A percentile compares a stretch with the other conserved stretches of the same genome.
Conservation (phyloP, 2,888 invertebrate genomes). For the Apocheima hispidaria region DNA sequence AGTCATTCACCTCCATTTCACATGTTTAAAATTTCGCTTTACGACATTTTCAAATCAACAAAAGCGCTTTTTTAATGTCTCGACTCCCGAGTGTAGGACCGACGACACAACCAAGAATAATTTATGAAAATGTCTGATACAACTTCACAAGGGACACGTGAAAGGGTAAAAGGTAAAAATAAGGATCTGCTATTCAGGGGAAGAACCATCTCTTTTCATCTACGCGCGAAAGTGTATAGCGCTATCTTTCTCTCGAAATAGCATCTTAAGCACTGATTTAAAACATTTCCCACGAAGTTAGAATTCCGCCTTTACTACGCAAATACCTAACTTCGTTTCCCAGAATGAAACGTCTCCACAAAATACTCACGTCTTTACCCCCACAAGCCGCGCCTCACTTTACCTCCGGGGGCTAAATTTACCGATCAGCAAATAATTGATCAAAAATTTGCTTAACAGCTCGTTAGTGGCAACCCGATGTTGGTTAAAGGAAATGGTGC, state of each 20-base stretch:
- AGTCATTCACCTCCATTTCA: conserved; percentile 9
- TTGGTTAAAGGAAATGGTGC: conserved; percentile 19
- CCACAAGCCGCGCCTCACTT: not conserved
- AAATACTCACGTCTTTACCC: conserved; percentile 12
- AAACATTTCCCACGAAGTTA: not conserved
- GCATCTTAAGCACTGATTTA: not conserved
- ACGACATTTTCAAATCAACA: conserved; percentile 8
- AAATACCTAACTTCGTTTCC: not conserved
- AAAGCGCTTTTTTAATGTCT: conserved; percentile 15
- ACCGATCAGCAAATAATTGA: conserved; percentile 44
- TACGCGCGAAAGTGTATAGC: too few species aligned
- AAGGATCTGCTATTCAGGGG: not conserved
- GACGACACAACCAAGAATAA: conserved; percentile 2
- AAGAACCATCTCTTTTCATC: too few species aligned
- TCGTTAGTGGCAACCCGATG: conserved; percentile 28
- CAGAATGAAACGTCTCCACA: not conserved
- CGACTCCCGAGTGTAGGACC: not conserved
- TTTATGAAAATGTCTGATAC: conserved; percentile 14
- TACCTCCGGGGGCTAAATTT: conserved; percentile 37
- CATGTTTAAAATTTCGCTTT: conserved; percentile 20
- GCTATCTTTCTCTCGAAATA: not conserved
- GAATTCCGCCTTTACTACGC: not conserved
- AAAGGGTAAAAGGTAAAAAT: not conserved
- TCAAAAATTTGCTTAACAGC: conserved; percentile 27
- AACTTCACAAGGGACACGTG: not conserved